phyloP scores from a whole-genome alignment of 2,888 invertebrate species.

The Pyrrhia umbra region DNA sequence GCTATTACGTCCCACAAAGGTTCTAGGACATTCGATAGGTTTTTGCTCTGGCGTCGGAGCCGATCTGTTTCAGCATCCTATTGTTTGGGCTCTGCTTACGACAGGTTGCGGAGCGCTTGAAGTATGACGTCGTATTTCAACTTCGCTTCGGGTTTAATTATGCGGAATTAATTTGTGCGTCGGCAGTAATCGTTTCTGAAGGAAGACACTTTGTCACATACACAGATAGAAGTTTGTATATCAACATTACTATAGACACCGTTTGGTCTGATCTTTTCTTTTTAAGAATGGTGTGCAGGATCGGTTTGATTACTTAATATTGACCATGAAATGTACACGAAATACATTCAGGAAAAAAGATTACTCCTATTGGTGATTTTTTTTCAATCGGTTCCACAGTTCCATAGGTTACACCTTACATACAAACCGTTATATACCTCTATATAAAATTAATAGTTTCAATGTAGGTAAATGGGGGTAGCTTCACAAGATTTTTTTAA shows the following conservation, averaged over 20 bases:
- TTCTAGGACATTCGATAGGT: conserved; percentile 43
- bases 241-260: background rate
- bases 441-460: too few species aligned
- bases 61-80: conserved; percentile 35
- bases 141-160: conserved; percentile 52
- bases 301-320: background rate
- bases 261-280: too few species aligned
- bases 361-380: too few species aligned
- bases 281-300: background rate
- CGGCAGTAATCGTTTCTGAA: conserved; percentile 9
- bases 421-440: too few species aligned
- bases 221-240: background rate
- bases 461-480: too few species aligned
- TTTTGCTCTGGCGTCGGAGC: conserved; percentile 42
- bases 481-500: too few species aligned
- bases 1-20: conserved; percentile 34
- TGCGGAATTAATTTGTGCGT: conserved; percentile 57
- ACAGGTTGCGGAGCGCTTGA: conserved; percentile 51
- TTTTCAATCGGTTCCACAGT: too few species aligned
- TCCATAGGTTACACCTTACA: too few species aligned
- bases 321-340: too few species aligned
- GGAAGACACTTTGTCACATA: conserved; percentile 18
- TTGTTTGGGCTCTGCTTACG: conserved; percentile 45
- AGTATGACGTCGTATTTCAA: conserved; percentile 51
- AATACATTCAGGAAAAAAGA: too few species aligned